Conservation (phyloP, 2,888 invertebrate genomes). For the Tinea semifulvella region DNA sequence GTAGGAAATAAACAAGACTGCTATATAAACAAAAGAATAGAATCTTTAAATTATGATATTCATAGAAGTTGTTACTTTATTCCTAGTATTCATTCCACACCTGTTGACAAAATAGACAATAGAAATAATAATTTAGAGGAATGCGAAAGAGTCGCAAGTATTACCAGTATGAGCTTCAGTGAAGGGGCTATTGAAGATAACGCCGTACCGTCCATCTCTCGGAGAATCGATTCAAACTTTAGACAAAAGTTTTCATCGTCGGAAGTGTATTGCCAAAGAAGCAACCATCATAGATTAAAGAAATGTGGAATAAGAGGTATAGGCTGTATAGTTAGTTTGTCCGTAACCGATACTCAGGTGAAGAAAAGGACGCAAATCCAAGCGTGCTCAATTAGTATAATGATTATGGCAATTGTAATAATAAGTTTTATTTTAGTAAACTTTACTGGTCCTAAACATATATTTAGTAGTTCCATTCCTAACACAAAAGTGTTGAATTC, state of each 20-base stretch:
- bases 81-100: conserved; percentile 52
- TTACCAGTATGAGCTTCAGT: background rate
- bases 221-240: conserved; percentile 46
- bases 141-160: background rate
- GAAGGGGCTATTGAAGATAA: conserved; percentile 22
- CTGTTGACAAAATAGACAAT: conserved; percentile 28
- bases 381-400: conserved; percentile 63
- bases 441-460: conserved; percentile 43
- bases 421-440: conserved; percentile 62
- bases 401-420: conserved; percentile 58
- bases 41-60: conserved; percentile 54
- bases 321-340: conserved; percentile 54
- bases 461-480: conserved; percentile 26
- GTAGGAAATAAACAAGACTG: conserved; percentile 44
- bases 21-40: conserved; percentile 51
- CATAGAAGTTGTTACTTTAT: conserved; percentile 31
- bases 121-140: background rate
- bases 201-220: conserved; percentile 54
- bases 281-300: conserved; percentile 31
- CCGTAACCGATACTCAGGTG: conserved; percentile 48
- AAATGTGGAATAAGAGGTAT: conserved; percentile 53
- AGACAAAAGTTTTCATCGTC: conserved; percentile 48
- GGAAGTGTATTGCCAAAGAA: conserved; percentile 25
- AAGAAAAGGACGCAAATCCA: conserved; percentile 60
- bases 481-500: conserved; percentile 43